A percentile compares a stretch with the other conserved stretches of the same genome.
These are phyloP conservation scores for Stenotaenia linearis DNA, from an alignment of 2,888 invertebrate genomes.

Conservation along the genomic window DNA sequence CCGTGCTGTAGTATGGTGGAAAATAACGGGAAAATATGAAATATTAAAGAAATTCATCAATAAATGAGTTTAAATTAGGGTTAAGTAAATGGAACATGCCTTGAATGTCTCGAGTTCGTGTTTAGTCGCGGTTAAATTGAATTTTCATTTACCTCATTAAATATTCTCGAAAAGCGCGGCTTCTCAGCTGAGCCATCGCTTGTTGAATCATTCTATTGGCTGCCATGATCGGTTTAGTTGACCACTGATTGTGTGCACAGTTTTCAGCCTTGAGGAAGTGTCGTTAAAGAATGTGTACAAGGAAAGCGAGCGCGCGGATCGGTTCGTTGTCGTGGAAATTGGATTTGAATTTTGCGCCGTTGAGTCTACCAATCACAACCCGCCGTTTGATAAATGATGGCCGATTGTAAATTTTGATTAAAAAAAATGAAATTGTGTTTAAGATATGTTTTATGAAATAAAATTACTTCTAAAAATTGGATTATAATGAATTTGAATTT, in stretches of 20 bases:
- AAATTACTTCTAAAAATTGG: no score
- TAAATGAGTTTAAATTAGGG: no score
- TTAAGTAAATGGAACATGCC: no score
- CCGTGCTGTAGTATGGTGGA: not conserved
- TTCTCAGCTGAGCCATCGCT: constrained; percentile 53
- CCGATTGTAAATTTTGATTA: no score
- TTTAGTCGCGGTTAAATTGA: not conserved
- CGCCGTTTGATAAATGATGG: no score
- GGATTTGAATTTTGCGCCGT: not conserved
- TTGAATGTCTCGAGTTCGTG: not conserved
- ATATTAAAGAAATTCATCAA: no score
- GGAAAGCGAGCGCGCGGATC: not conserved
- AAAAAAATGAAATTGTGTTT: no score
- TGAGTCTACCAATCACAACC: not conserved
- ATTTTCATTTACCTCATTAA: constrained; percentile 64
- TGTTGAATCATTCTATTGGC: constrained; percentile 31
- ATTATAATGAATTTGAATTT: no score
- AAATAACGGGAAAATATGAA: no score
- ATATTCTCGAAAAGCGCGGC: constrained; percentile 77
- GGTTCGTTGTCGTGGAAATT: not conserved
- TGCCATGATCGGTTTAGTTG: not conserved
- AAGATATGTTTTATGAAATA: no score
- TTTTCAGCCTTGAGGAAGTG: not conserved
- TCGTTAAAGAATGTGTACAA: not conserved
- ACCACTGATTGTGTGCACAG: not conserved